Percentiles rank a stretch among this genome's conserved stretches.
These are phyloP conservation scores for Drosophila melanosoma DNA, from an alignment of 2,888 invertebrate genomes.

Conservation along the genomic window DNA sequence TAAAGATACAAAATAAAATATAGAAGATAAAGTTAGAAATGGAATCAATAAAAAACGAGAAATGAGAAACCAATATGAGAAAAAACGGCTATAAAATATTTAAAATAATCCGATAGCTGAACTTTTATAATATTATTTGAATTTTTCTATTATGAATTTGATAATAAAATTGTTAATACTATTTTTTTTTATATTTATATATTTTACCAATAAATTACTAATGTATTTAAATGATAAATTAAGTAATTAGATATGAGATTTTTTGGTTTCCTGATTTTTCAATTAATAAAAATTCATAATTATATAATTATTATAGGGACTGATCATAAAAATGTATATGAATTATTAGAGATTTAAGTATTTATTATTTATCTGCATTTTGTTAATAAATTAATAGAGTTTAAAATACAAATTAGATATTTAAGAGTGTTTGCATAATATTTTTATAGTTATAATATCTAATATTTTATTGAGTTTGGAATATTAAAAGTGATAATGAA, in stretches of 20 bases:
- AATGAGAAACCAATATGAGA: background rate
- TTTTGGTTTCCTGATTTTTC: background rate
- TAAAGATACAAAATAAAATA: conserved; percentile 25
- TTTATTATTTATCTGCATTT: background rate
- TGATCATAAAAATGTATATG: background rate
- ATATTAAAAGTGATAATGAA: background rate
- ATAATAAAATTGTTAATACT: no score
- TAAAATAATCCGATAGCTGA: background rate
- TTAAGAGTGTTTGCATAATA: background rate
- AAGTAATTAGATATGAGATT: background rate
- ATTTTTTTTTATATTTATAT: no score
- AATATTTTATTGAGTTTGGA: background rate
- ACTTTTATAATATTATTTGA: background rate
- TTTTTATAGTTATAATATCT: background rate
- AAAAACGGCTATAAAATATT: background rate
- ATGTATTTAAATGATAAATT: background rate
- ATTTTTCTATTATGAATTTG: background rate
- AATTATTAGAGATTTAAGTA: background rate
- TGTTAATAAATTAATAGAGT: background rate
- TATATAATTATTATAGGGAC: background rate
- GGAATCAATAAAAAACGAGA: background rate
- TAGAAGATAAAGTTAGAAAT: background rate
- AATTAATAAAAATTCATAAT: background rate
- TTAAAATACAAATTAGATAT: background rate
- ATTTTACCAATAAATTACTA: background rate